Evolutionary conservation across 2,113 vertebrate species (phyloP).

Genomic region (Melanostigma gelatinosum): DNA sequence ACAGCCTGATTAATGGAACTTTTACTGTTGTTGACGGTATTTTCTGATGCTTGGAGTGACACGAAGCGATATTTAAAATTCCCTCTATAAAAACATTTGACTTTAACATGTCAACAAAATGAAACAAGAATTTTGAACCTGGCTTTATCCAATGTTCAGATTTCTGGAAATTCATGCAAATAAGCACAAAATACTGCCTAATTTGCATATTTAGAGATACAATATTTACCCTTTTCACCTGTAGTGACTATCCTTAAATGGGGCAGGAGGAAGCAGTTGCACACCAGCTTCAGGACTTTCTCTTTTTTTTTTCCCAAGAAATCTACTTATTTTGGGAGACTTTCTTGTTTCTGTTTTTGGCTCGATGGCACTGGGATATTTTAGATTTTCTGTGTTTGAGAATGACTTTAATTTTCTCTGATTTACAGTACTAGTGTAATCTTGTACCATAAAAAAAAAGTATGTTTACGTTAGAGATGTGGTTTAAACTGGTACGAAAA

Average conservation of each 20-base stretch:
- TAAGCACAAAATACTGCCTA: not conserved
- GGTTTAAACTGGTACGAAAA: too few species aligned
- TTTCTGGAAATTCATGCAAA: not conserved
- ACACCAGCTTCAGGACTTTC: too few species aligned
- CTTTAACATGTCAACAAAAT: not conserved
- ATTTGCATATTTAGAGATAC: not conserved
- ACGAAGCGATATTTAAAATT: not conserved
- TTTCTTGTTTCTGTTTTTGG: not conserved
- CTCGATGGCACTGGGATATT: not conserved
- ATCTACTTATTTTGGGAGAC: not conserved
- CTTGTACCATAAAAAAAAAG: not conserved
- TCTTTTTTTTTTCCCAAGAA: not conserved
- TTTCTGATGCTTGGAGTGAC: too few species aligned
- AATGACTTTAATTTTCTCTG: not conserved
- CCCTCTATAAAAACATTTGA: not conserved
- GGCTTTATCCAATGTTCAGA: not conserved
- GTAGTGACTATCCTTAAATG: not conserved
- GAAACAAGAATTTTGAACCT: not conserved
- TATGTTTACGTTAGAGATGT: too few species aligned
- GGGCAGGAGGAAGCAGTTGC: not conserved
- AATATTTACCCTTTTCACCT: not conserved
- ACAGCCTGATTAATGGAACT: not conserved
- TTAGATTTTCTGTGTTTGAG: not conserved
- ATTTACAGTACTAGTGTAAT: not conserved
- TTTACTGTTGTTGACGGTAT: too few species aligned